Conservation (phyloP, 2,797 vertebrate genomes). For the Salarias fasciatus region DNA sequence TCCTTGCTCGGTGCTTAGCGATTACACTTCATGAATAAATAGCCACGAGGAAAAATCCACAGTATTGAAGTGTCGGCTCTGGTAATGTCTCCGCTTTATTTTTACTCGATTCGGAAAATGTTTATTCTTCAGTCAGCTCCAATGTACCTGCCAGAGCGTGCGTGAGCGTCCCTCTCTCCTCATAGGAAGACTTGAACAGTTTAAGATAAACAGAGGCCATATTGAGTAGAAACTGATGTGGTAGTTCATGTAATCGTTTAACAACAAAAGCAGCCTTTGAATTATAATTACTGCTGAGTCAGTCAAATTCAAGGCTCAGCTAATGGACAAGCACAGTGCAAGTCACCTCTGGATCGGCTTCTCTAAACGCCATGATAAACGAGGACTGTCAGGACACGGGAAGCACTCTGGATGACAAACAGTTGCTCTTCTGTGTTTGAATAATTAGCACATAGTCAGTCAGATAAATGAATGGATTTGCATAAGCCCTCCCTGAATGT, state of each 20-base stretch:
- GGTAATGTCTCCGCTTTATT: conserved; percentile 20
- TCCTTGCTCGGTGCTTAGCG: conserved; percentile 38
- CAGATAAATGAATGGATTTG: conserved; percentile 20
- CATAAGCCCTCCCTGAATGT: not conserved
- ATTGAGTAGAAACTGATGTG: not conserved
- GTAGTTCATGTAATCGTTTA: conserved; percentile 12
- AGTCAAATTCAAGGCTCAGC: conserved; percentile 33
- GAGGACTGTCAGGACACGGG: conserved; percentile 28
- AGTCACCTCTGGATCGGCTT: conserved; percentile 30
- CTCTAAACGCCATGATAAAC: conserved; percentile 34
- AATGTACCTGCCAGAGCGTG: not conserved
- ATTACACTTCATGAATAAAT: conserved; percentile 65
- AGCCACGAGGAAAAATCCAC: conserved; percentile 35
- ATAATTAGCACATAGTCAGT: conserved; percentile 20
- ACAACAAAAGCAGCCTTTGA: not conserved
- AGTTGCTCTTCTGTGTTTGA: conserved; percentile 20
- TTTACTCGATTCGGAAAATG: conserved; percentile 1
- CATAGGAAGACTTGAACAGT: not conserved
- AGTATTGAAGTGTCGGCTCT: conserved; percentile 20
- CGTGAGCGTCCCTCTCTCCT: no score
- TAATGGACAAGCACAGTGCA: conserved; percentile 32
- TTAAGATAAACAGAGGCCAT: not conserved
- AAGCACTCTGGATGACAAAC: conserved; percentile 27
- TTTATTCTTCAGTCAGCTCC: not conserved
- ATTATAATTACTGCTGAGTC: conserved; percentile 9